phyloP scores from a whole-genome alignment of 2,888 invertebrate species.

The Idaea dimidiata region DNA sequence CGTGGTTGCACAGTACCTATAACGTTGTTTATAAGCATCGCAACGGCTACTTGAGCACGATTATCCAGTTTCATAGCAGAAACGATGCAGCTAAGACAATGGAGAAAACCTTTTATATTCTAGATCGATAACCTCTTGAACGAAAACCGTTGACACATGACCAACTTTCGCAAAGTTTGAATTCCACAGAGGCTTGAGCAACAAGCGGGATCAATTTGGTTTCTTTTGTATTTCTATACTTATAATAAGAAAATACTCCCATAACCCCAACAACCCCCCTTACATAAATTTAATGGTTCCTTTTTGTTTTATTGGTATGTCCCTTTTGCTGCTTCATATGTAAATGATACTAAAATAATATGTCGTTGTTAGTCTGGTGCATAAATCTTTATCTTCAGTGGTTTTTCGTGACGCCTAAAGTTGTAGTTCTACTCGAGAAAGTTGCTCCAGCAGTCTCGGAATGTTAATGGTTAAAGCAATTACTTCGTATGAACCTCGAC shows the following conservation, averaged over 20 bases:
- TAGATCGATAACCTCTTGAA: conserved; percentile 66
- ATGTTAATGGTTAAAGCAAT: conserved; percentile 65
- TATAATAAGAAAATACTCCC: conserved; percentile 19
- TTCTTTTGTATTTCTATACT: background rate
- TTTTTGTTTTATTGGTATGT: background rate
- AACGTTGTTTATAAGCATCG: conserved; percentile 27
- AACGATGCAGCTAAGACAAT: conserved; percentile 62
- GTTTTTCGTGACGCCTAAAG: conserved; percentile 45
- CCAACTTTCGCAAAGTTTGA: conserved; percentile 9
- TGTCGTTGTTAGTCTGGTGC: conserved; percentile 18
- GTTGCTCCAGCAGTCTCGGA: conserved; percentile 52
- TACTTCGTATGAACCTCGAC: conserved; percentile 49
- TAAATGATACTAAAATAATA: conserved; percentile 15
- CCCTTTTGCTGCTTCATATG: conserved; percentile 16
- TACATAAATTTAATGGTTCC: too few relatives aligned
- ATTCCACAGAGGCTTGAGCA: background rate
- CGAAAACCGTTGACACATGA: conserved; percentile 64
- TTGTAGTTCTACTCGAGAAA: conserved; percentile 55
- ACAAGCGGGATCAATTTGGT: background rate
- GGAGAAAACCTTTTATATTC: conserved; percentile 64
- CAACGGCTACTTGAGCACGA: conserved; percentile 67
- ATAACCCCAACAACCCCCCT: conserved; percentile 29
- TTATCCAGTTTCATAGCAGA: conserved; percentile 50
- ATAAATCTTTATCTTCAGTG: conserved; percentile 31
- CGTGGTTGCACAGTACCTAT: conserved; percentile 16